A percentile compares a stretch with the other conserved stretches of the same genome.
Conservation (phyloP, 2,113 vertebrate genomes). For the Ptilonorhynchus violaceus region DNA sequence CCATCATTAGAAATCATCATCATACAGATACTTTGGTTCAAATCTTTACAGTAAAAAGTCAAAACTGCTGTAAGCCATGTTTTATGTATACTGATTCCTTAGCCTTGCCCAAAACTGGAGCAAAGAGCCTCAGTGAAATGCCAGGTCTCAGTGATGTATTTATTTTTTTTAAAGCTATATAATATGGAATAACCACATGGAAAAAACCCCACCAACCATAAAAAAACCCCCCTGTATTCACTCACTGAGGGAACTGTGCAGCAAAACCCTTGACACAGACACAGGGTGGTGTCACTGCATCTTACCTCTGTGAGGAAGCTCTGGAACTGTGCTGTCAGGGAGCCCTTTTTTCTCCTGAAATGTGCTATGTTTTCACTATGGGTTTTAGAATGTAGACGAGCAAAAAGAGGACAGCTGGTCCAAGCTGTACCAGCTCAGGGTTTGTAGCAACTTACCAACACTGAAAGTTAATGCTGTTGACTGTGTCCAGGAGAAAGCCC, state of each 20-base stretch:
- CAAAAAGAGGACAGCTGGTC: background rate
- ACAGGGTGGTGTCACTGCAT: background rate
- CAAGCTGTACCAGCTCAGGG: background rate
- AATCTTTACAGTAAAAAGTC: background rate
- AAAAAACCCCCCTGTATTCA: background rate
- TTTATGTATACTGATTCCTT: background rate
- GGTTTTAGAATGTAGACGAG: background rate
- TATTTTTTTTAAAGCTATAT: background rate
- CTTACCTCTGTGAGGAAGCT: background rate
- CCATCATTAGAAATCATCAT: background rate
- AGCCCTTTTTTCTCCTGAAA: background rate
- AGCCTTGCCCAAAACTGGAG: background rate
- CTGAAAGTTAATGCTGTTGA: background rate
- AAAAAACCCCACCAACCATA: background rate
- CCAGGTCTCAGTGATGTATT: background rate
- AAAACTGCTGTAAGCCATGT: background rate
- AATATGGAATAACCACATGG: background rate
- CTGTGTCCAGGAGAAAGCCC: background rate
- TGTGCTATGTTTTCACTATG: rapidly evolving
- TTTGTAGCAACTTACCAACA: background rate
- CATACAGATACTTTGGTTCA: background rate
- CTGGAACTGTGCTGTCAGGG: background rate
- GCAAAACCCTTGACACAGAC: background rate
- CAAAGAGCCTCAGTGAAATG: background rate
- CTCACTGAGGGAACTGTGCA: background rate